These are phyloP conservation scores for Agrochola circellaris DNA, from an alignment of 2,888 invertebrate species.

Conservation along the genomic window DNA sequence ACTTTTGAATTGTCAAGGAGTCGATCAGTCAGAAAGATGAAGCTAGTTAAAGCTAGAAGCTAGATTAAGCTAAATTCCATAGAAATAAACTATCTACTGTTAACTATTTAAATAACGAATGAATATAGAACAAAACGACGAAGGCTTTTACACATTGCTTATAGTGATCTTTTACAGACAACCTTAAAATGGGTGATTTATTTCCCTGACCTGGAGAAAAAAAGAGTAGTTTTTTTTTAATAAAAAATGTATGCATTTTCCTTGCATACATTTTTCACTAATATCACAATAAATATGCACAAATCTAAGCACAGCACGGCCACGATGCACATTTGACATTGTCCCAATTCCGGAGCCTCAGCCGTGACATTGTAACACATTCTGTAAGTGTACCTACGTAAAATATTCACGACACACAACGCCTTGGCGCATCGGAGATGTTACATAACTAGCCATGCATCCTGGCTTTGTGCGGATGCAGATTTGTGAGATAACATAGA, in stretches of 20 bases:
- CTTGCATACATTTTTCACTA: neutral
- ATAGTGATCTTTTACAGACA: neutral
- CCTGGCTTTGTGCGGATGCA: slow-evolving; percentile 52
- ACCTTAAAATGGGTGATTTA: too few relatives aligned
- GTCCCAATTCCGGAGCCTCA: slow-evolving; percentile 62
- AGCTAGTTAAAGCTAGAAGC: too few relatives aligned
- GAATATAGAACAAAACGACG: too few relatives aligned
- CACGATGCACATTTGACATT: slow-evolving; percentile 65
- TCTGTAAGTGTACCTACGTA: slow-evolving; percentile 57
- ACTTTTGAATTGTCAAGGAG: too few relatives aligned
- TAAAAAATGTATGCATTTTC: too few relatives aligned
- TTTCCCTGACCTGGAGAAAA: neutral
- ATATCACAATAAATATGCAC: slow-evolving; percentile 34
- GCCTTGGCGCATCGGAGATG: slow-evolving; percentile 65
- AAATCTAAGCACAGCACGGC: slow-evolving; percentile 44
- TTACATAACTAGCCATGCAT: slow-evolving; percentile 57
- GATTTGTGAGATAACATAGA: slow-evolving; percentile 1
- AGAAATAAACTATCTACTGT: too few relatives aligned
- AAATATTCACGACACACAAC: slow-evolving; percentile 65
- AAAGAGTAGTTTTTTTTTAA: neutral
- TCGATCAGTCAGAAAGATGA: too few relatives aligned
- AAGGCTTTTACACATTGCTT: too few relatives aligned
- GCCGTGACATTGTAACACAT: slow-evolving; percentile 72
- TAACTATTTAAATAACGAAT: too few relatives aligned
- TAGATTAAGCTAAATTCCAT: too few relatives aligned